Conservation (phyloP, 2,888 invertebrate species). For the Cartodere bifasciata region DNA sequence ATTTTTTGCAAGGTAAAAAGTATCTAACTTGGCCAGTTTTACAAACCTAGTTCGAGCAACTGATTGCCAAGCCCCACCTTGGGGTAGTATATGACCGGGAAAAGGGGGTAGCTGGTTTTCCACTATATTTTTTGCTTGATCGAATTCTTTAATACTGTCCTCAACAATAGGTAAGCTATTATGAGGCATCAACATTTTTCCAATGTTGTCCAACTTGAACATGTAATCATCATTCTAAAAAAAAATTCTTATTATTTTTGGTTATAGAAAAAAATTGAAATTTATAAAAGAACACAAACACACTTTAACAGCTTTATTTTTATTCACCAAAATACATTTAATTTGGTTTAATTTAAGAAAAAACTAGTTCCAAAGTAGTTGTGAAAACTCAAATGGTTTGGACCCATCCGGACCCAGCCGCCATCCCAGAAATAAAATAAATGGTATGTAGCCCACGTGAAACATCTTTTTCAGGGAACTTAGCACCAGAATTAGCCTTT, state of each 20-base stretch:
- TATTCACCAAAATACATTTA: too few species aligned
- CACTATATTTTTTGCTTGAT: constrained; percentile 27
- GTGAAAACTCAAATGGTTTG: too few species aligned
- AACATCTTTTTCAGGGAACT: constrained; percentile 8
- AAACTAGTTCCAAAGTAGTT: too few species aligned
- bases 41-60: constrained; percentile 63
- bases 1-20: too few species aligned
- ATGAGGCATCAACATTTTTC: constrained; percentile 28
- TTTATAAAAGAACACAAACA: too few species aligned
- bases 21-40: too few species aligned
- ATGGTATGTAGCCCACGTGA: constrained; percentile 19
- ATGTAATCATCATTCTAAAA: constrained; percentile 39
- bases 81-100: constrained; percentile 52
- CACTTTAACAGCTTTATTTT: too few species aligned
- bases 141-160: constrained; percentile 17
- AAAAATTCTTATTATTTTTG: too few species aligned
- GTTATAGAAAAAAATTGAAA: too few species aligned
- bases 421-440: constrained; percentile 24
- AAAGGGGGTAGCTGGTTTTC: constrained; percentile 40
- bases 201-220: constrained; percentile 32
- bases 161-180: constrained; percentile 20
- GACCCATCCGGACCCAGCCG: too few species aligned
- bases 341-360: too few species aligned
- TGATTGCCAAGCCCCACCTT: constrained; percentile 68
- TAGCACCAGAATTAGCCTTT: too few species aligned